Base-by-base conservation (phyloP, 2,113 vertebrate species). In the Callaeas wilsoni region DNA sequence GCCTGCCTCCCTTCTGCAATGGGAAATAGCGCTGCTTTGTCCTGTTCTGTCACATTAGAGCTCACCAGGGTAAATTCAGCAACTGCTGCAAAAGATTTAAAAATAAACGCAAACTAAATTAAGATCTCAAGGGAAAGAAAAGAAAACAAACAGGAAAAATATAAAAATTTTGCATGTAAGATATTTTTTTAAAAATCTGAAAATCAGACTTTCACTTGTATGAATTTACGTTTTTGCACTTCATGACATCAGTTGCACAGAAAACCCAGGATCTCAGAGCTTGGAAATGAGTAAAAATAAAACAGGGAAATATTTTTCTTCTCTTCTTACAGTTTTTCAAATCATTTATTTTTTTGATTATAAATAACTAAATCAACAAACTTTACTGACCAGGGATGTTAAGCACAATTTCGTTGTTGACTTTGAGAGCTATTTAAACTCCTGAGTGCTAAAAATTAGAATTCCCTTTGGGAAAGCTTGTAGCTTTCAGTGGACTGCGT, bases 351-450 rank as follows among this genome's bases (percentile, higher is more conserved):
- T 93, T 95, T 92, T 30, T 77, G 4, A 90, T 93, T 96, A 96
- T 95, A 92, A 94, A 94, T 96, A 95, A 93, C 93, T 94, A 90
- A 78, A 93, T 64, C 92, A 96, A 96, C 92, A 96, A 85, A 91
- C 90, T 94, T 47, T 84, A 93, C 68, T 92, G 93, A 89, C 76
- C 35, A 56, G 52, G 15, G 52, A 92, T 92, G 49, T 94, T 90
- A 64, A 84, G 53, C 86, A 93, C 90, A 64, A 86, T 97, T 95
- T 46, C 3, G 4, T 81, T 93, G 89, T 96, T 95, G 83, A 90
- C 83, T 95, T 95, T 83, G 47, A 79, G 67, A 94, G 33, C 92
- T 93, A 63, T 90, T 95, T 87, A 87, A 95, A 86, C 64, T 89
- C 56, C 69, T 20, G 25, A 84, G 87, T 94, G 85, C 91, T 92